Percentiles rank a stretch among this genome's conserved stretches.
phyloP scores from a whole-genome alignment of 2,113 vertebrate species.

The Phaethon lepturus region DNA sequence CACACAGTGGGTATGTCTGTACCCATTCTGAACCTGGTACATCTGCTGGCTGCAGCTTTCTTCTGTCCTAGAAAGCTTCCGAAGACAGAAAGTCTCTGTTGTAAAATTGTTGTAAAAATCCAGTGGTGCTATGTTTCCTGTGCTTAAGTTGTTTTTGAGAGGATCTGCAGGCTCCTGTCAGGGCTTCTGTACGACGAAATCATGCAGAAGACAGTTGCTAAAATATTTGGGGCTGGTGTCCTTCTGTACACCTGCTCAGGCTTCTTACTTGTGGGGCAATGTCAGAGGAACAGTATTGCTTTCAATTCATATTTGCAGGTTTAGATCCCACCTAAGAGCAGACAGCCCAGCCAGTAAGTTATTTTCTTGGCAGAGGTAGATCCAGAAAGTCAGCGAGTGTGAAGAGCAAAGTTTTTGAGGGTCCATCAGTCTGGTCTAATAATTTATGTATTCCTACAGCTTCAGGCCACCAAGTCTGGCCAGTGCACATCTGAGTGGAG shows the following conservation, averaged over 20 bases:
- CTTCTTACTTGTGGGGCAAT: rapidly evolving
- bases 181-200: background rate
- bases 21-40: background rate
- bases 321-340: background rate
- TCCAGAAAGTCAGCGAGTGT: background rate
- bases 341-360: background rate
- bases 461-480: background rate
- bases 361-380: background rate
- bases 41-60: background rate
- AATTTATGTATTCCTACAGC: background rate
- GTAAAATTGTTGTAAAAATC: background rate
- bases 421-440: background rate
- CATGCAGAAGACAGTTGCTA: background rate
- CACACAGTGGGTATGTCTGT: rapidly evolving
- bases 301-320: background rate
- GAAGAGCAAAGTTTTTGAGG: background rate
- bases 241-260: background rate
- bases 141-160: background rate
- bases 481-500: background rate
- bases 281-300: background rate
- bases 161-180: background rate
- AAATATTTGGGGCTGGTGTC: background rate
- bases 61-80: background rate
- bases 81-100: background rate
- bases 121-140: background rate